A percentile compares a stretch with the other conserved stretches of the same genome.
These are phyloP conservation scores for Platynereis dumerilii DNA, from an alignment of 2,888 invertebrate species.

Conservation along the genomic window DNA sequence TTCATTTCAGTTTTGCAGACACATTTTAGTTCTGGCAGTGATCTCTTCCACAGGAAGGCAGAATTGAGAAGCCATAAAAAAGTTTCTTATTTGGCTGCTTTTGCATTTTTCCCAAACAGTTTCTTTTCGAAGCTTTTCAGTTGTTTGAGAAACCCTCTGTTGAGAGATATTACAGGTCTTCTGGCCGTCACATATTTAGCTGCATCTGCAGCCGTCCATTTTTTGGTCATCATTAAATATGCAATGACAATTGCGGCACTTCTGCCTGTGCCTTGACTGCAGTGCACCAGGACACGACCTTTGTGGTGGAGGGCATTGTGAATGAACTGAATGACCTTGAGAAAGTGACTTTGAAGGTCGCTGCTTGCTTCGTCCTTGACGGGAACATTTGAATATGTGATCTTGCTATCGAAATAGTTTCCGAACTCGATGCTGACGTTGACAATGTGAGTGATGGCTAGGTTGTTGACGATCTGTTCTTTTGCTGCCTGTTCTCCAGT, in stretches of 20 bases:
- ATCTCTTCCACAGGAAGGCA: too few species aligned
- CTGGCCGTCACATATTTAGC: slow-evolving; percentile 43
- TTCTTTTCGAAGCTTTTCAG: slow-evolving; percentile 45
- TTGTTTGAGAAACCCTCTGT: slow-evolving; percentile 41
- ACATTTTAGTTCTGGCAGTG: too few species aligned
- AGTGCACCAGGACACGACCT: slow-evolving; percentile 52
- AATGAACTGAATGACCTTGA: slow-evolving; percentile 33
- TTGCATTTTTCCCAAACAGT: slow-evolving; percentile 44
- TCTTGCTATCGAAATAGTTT: slow-evolving; percentile 14
- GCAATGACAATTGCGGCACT: slow-evolving; percentile 46
- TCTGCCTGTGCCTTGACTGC: slow-evolving; percentile 49
- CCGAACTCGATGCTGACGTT: slow-evolving; percentile 41
- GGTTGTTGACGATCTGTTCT: slow-evolving; percentile 41
- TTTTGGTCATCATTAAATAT: slow-evolving; percentile 42
- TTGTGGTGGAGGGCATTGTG: slow-evolving; percentile 25
- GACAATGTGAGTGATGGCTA: slow-evolving; percentile 52
- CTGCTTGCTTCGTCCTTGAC: slow-evolving; percentile 29
- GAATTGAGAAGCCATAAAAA: too few species aligned
- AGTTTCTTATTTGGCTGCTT: too few species aligned
- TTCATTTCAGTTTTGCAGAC: too few species aligned
- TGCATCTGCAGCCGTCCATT: slow-evolving; percentile 43
- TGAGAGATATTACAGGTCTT: slow-evolving; percentile 45
- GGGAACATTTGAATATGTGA: slow-evolving; percentile 23
- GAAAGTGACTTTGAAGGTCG: slow-evolving; percentile 22
- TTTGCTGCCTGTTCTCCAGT: slow-evolving; percentile 52